These are phyloP conservation scores for Corydoras sp. DNA, from an alignment of 2,113 vertebrate species.

Conservation along the genomic window DNA sequence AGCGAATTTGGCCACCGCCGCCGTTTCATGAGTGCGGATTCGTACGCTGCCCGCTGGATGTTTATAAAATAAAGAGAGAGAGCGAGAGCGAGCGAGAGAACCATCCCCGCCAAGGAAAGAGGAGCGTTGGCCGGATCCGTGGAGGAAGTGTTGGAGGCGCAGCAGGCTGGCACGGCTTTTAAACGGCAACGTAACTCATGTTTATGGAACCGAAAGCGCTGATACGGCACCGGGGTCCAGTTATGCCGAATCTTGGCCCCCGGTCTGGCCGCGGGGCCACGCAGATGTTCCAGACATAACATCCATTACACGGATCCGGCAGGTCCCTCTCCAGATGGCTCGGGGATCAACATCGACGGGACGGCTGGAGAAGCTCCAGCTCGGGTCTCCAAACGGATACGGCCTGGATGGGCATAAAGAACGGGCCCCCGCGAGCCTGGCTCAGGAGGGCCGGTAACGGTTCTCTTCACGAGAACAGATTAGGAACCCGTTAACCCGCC, in stretches of 20 bases:
- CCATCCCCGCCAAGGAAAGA: constrained; percentile 16
- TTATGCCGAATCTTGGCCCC: constrained; percentile 21
- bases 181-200: constrained; percentile 13
- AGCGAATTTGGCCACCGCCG: constrained; percentile 40
- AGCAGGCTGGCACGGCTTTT: constrained; percentile 27
- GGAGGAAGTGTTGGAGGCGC: constrained; percentile 22
- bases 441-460: too few species aligned
- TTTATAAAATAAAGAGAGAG: neutral
- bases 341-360: constrained; percentile 41
- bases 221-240: constrained; percentile 33
- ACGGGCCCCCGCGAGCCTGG: too few species aligned
- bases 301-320: constrained; percentile 50
- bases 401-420: neutral
- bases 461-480: too few species aligned
- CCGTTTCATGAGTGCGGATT: constrained; percentile 44
- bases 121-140: constrained; percentile 15
- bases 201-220: constrained; percentile 15
- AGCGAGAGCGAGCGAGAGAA: neutral
- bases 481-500: too few species aligned
- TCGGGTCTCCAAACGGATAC: constrained; percentile 24
- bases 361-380: constrained; percentile 48
- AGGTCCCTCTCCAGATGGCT: constrained; percentile 57
- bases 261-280: constrained; percentile 5
- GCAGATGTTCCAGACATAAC: constrained; percentile 53
- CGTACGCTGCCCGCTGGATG: constrained; percentile 32